phyloP scores from a whole-genome alignment of 2,888 invertebrate genomes.

The Tinea trinotella region DNA sequence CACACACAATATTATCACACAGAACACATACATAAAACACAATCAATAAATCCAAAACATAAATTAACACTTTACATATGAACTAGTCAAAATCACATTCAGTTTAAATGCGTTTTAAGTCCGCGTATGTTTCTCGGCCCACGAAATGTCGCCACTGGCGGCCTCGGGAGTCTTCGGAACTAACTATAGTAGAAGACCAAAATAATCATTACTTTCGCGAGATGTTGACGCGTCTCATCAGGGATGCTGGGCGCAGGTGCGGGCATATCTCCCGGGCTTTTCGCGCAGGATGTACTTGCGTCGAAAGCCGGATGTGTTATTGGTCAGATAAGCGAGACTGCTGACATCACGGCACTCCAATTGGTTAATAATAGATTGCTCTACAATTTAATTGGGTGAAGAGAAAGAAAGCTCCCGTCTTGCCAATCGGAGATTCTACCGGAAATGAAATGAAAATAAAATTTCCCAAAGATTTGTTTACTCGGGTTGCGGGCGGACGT shows the following conservation, averaged over 20 bases:
- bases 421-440: slow-evolving; percentile 44
- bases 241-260: slow-evolving; percentile 61
- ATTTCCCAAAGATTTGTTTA: slow-evolving; percentile 67
- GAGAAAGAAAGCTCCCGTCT: slow-evolving; percentile 43
- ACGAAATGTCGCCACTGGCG: slow-evolving; percentile 28
- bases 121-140: slow-evolving; percentile 19
- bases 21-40: neutral
- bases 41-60: slow-evolving; percentile 19
- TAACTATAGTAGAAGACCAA: slow-evolving; percentile 60
- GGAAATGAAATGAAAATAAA: slow-evolving; percentile 57
- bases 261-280: slow-evolving; percentile 59
- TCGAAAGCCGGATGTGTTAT: slow-evolving; percentile 51
- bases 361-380: slow-evolving; percentile 36
- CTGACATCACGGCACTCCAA: slow-evolving; percentile 37
- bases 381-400: slow-evolving; percentile 32
- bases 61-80: slow-evolving; percentile 19
- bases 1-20: slow-evolving; percentile 6
- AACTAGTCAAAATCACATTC: neutral
- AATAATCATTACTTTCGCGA: slow-evolving; percentile 73
- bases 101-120: slow-evolving; percentile 17
- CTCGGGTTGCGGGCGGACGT: slow-evolving; percentile 45
- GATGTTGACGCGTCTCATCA: slow-evolving; percentile 48
- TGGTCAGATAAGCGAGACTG: slow-evolving; percentile 48
- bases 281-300: slow-evolving; percentile 58
- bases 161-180: slow-evolving; percentile 59